A percentile compares a stretch with the other conserved stretches of the same genome.
Evolutionary conservation across 2,113 vertebrate genomes (phyloP).

Genomic region (Rhombomys opimus): DNA sequence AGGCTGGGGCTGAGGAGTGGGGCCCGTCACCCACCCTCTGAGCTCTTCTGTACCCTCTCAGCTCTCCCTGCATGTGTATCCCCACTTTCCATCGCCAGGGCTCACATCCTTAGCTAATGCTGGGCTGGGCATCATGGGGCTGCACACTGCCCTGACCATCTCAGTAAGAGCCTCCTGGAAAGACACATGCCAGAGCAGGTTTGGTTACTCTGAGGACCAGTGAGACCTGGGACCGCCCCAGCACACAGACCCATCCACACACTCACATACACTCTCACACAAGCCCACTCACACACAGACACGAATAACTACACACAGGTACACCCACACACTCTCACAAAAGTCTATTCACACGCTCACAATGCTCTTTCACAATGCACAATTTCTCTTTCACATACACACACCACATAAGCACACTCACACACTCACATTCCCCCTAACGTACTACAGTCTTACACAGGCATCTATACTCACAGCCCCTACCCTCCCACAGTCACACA

Average conservation of each 20-base stretch:
- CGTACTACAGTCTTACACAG: neutral
- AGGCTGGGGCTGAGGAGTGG: neutral
- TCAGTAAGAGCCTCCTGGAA: neutral
- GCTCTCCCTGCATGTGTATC: neutral
- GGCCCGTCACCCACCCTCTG: neutral
- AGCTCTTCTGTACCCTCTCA: neutral
- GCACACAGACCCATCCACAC: too few species aligned
- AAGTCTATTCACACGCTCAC: neutral
- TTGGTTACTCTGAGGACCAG: neutral
- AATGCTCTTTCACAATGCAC: neutral
- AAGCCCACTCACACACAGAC: neutral
- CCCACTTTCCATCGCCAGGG: neutral
- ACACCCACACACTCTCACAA: neutral
- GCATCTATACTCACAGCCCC: neutral
- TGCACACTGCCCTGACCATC: neutral
- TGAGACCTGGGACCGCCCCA: neutral
- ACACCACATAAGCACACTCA: neutral
- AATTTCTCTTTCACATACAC: neutral
- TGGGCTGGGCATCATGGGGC: neutral
- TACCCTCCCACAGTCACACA: neutral
- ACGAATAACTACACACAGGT: neutral
- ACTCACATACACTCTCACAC: neutral
- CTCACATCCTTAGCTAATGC: neutral
- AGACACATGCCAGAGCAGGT: neutral
- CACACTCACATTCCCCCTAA: too few species aligned